phyloP scores from a whole-genome alignment of 2,888 invertebrate species.

The Carabus problematicus region DNA sequence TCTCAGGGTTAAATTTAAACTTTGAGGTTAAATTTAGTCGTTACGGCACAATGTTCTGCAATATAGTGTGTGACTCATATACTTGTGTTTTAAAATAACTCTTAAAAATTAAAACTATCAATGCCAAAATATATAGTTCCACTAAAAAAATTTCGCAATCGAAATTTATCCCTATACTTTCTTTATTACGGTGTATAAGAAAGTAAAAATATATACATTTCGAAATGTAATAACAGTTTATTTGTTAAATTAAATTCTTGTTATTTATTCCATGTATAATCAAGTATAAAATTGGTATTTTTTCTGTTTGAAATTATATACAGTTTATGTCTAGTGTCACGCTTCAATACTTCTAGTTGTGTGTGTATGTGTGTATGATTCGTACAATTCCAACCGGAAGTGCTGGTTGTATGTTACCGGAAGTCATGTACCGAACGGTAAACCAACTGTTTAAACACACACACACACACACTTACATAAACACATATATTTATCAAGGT shows the following conservation, averaged over 20 bases:
- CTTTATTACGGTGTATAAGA: no score
- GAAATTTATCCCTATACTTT: no score
- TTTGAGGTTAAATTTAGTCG: background rate
- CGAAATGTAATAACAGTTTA: no score
- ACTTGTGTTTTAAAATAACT: background rate
- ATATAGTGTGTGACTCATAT: background rate
- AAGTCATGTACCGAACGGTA: slow-evolving; percentile 13
- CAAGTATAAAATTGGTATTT: no score
- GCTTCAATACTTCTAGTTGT: no score
- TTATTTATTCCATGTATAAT: no score
- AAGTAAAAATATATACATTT: no score
- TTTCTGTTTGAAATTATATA: no score
- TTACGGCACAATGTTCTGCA: slow-evolving; percentile 2
- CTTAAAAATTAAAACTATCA: background rate
- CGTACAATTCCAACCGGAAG: slow-evolving; percentile 15
- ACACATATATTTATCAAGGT: slow-evolving; percentile 5
- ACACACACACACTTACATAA: background rate
- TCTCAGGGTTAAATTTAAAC: background rate
- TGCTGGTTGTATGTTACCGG: slow-evolving; percentile 23
- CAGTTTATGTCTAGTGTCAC: no score
- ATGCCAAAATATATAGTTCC: no score
- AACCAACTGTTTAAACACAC: background rate
- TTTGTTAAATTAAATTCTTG: no score
- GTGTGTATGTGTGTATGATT: background rate
- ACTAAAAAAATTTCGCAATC: no score